Percentiles rank a stretch among this genome's conserved stretches.
Evolutionary conservation across 2,888 invertebrate genomes (phyloP).

Genomic region (Tachina fera): DNA sequence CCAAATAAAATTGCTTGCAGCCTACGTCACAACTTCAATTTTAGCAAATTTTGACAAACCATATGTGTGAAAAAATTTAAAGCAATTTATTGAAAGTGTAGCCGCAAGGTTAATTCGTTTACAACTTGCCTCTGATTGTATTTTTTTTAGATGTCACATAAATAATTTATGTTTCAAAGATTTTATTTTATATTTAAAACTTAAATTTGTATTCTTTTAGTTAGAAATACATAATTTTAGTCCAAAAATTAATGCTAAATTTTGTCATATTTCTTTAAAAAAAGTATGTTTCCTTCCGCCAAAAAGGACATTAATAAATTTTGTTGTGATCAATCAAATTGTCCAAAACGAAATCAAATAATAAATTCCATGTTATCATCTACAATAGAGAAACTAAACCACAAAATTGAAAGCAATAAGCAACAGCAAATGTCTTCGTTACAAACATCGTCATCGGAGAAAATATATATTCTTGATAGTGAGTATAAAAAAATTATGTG

Average conservation of each 20-base stretch:
- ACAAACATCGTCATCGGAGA: constrained; percentile 10
- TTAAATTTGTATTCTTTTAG: too few relatives aligned
- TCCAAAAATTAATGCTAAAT: constrained; percentile 14
- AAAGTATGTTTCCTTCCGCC: not conserved
- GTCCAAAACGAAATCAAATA: constrained; percentile 10
- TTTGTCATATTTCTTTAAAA: not conserved
- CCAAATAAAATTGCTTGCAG: too few relatives aligned
- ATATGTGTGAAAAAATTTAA: too few relatives aligned
- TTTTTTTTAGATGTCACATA: too few relatives aligned
- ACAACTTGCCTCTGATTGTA: too few relatives aligned
- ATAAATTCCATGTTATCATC: not conserved
- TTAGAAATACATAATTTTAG: not conserved
- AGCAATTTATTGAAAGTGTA: too few relatives aligned
- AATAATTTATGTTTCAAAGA: too few relatives aligned
- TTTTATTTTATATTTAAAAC: too few relatives aligned
- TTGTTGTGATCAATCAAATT: constrained; percentile 28
- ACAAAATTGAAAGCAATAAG: not conserved
- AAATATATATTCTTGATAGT: not conserved
- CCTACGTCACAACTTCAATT: too few relatives aligned
- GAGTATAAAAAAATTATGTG: constrained; percentile 42
- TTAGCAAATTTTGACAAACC: too few relatives aligned
- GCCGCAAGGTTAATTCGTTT: too few relatives aligned
- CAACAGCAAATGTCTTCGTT: constrained; percentile 19
- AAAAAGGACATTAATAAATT: constrained; percentile 1
- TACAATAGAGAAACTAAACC: not conserved